Conservation (phyloP, 2,888 invertebrate genomes). For the Thecophora atra region DNA sequence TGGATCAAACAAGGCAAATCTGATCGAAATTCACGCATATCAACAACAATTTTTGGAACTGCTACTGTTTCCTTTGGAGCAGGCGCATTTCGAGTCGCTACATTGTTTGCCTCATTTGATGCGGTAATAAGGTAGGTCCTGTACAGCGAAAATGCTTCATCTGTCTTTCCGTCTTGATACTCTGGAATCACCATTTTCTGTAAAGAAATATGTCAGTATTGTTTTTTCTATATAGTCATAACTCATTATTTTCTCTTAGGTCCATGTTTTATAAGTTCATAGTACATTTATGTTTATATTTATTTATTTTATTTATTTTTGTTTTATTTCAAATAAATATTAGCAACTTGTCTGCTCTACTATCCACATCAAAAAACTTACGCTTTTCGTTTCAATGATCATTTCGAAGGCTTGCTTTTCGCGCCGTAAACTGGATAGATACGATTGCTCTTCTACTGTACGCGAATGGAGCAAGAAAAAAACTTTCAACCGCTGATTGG, state of each 20-base stretch:
- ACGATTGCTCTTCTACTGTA: slow-evolving; percentile 97
- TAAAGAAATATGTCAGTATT: slow-evolving; percentile 39
- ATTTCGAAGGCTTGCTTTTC: slow-evolving; percentile 96
- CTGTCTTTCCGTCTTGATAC: slow-evolving; percentile 87
- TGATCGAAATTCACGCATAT: slow-evolving; percentile 97
- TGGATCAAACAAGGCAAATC: slow-evolving; percentile 95
- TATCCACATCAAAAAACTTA: no score
- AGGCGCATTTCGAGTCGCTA: slow-evolving; percentile 74
- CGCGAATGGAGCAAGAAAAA: slow-evolving; percentile 91
- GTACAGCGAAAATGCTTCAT: slow-evolving; percentile 68
- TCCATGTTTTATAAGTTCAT: no score
- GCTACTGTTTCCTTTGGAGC: slow-evolving; percentile 71
- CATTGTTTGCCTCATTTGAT: slow-evolving; percentile 67
- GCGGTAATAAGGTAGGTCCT: slow-evolving; percentile 56
- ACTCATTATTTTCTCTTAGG: no score
- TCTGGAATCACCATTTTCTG: slow-evolving; percentile 87
- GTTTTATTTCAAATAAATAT: no score
- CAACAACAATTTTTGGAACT: slow-evolving; percentile 81
- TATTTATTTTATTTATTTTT: no score
- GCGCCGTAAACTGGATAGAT: slow-evolving; percentile 85
- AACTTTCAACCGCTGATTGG: slow-evolving; percentile 72
- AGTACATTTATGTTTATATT: no score
- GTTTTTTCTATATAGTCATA: no score
- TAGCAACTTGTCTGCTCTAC: no score
- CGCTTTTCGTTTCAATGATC: slow-evolving; percentile 91